Percentiles rank a stretch among this genome's conserved stretches.
phyloP scores from a whole-genome alignment of 2,113 vertebrate genomes.

The Calidris pygmaea region DNA sequence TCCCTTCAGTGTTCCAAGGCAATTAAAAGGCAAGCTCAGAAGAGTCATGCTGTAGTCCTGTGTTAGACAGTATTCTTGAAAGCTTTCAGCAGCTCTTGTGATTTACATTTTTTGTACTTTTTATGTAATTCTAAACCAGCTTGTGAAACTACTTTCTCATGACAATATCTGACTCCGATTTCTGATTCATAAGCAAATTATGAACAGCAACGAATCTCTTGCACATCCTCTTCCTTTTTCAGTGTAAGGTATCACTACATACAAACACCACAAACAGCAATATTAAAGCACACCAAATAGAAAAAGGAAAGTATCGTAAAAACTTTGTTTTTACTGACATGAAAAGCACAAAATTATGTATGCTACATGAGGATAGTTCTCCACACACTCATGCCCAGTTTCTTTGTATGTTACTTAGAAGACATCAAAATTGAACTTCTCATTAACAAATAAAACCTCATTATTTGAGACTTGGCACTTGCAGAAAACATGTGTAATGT shows the following conservation, averaged over 20 bases:
- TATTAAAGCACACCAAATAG: background rate
- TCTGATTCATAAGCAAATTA: background rate
- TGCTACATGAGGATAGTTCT: background rate
- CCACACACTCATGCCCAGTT: background rate
- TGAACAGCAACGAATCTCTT: background rate
- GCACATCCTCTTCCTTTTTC: background rate
- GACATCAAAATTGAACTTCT: background rate
- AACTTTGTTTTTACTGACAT: background rate
- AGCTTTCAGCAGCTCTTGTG: background rate
- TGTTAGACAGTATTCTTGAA: background rate
- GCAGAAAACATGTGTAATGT: background rate
- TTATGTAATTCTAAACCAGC: background rate
- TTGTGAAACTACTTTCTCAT: background rate
- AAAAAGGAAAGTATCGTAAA: background rate
- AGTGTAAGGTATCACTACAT: background rate
- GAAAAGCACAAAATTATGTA: constrained; percentile 12
- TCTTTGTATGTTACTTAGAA: background rate
- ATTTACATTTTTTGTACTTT: background rate
- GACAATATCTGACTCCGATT: background rate
- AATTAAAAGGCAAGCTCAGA: background rate
- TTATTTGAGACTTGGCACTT: background rate
- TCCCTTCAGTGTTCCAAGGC: background rate
- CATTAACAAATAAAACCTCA: background rate
- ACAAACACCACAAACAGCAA: background rate
- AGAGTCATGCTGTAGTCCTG: background rate